Evolutionary conservation across 2,888 invertebrate species (phyloP), one percentile per base, ranked within the genome.

Genomic region (Aelia acuminata): DNA sequence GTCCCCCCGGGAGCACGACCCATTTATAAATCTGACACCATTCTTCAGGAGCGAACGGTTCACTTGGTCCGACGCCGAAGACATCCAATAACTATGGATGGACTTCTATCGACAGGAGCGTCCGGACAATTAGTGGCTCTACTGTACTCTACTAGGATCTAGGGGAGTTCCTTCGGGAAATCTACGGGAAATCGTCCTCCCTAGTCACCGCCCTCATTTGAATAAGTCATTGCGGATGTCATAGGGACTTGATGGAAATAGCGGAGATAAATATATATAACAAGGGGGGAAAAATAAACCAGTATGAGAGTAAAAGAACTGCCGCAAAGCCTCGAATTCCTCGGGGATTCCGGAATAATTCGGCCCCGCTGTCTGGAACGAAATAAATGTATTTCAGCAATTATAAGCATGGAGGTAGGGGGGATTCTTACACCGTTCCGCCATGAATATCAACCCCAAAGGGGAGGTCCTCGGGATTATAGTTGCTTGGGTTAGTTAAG

Each of bases 331-430:
- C 11, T 39, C 43, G 80, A 47, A 80, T 80, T 47, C 80, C 43
- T 13, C 11, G 80, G 43, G 20, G 80, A 80, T 80, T 80, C 80
- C 80, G 80, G 80, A 80, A 80, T 80, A 80, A 80, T 80, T 47
- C 80, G 80, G 80, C n/a, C 80, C 80, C 10, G 43, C 43, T 80
- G 43, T 80, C 80, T 43, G 80, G 80, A 80, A 80, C 80, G 80
- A 80, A 43, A 80, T 80, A 80, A 80, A 80, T 80, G 80, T 80
- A 80, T 80, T 80, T 80, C 80, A 80, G 43, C 80, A 43, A 80
- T 80, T 80, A 43, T 80, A 47, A 80, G 43, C 8, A 47, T 1
- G 80, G 43, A n/a, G n/a, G 13, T 43, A 15, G 11, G 47, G 15
- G 80, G n/a, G 22, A n/a, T 39, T 43, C 39, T 39, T 80, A 43